Percentiles rank a stretch among this genome's conserved stretches.
Evolutionary conservation across 2,888 invertebrate species (phyloP).

Genomic region (Furcula furcula): DNA sequence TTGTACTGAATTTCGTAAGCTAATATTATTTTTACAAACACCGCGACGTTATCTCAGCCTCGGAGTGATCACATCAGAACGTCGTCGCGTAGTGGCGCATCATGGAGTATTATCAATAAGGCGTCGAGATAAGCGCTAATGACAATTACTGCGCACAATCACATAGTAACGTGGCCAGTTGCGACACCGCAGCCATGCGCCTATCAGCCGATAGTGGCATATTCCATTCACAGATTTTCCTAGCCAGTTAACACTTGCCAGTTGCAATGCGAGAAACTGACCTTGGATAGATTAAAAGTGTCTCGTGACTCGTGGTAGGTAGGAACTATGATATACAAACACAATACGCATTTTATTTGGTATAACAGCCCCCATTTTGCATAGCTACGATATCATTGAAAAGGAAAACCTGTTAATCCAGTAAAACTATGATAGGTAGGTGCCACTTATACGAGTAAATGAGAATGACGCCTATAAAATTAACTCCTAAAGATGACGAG

Average conservation of each 20-base stretch:
- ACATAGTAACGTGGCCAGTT: neutral
- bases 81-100: constrained; percentile 25
- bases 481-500: too few species aligned
- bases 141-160: constrained; percentile 31
- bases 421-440: too few species aligned
- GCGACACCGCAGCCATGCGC: constrained; percentile 6
- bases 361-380: too few species aligned
- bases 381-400: too few species aligned
- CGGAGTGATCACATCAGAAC: constrained; percentile 27
- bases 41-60: constrained; percentile 21
- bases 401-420: too few species aligned
- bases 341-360: too few species aligned
- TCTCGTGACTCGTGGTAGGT: too few species aligned
- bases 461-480: too few species aligned
- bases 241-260: too few species aligned
- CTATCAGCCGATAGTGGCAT: neutral
- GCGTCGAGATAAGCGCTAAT: constrained; percentile 25
- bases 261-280: neutral
- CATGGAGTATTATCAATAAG: constrained; percentile 26
- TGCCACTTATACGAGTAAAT: too few species aligned
- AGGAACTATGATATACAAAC: too few species aligned
- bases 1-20: neutral
- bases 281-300: too few species aligned
- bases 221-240: neutral
- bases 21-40: constrained; percentile 1